Conservation (phyloP, 2,888 invertebrate genomes). For the Tuta absoluta region DNA sequence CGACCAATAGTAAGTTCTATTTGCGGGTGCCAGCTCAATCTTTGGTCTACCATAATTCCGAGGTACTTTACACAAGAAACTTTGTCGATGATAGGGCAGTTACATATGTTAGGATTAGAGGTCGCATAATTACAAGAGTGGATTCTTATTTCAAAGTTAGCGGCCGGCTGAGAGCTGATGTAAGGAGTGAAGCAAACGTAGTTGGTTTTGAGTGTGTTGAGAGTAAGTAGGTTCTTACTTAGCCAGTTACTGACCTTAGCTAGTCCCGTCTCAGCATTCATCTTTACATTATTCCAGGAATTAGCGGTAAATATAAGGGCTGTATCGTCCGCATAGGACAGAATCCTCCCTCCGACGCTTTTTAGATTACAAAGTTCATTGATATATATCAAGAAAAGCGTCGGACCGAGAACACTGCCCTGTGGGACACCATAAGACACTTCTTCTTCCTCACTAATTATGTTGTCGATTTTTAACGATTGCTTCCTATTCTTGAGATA, state of each 20-base stretch:
- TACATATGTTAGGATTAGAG: not conserved
- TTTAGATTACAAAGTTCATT: not conserved
- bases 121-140: not conserved
- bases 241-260: not conserved
- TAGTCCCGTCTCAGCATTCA: not conserved
- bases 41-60: not conserved
- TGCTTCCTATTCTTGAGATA: not conserved
- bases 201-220: slow-evolving; percentile 2
- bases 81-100: not conserved
- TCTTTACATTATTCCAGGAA: not conserved
- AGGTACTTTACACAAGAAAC: not conserved
- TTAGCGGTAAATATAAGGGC: not conserved
- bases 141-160: not conserved
- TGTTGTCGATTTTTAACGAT: not conserved
- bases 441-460: not conserved
- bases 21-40: slow-evolving; percentile 4
- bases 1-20: not conserved
- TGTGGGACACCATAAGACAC: not conserved
- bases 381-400: slow-evolving; percentile 1
- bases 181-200: not conserved
- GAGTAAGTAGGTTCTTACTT: not conserved
- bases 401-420: slow-evolving; percentile 1
- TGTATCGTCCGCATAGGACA: slow-evolving; percentile 6
- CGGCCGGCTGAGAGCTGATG: not conserved
- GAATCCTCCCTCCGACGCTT: not conserved